A percentile compares a stretch with the other conserved stretches of the same genome.
Evolutionary conservation across 2,797 vertebrate species (phyloP).

Genomic region (Alauda arvensis): DNA sequence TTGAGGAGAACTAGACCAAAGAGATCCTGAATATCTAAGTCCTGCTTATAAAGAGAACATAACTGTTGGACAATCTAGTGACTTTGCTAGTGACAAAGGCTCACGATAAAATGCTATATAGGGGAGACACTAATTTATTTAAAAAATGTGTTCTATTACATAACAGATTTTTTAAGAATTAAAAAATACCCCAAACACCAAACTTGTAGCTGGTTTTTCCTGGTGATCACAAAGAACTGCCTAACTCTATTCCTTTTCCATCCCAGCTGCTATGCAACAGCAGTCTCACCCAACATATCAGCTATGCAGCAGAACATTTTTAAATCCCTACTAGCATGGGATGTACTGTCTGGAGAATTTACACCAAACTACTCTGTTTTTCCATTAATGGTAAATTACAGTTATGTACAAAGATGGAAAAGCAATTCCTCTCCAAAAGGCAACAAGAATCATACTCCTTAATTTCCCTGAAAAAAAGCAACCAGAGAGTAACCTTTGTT

Average conservation of each 20-base stretch:
- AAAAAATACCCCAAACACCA: neutral
- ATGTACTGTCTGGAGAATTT: neutral
- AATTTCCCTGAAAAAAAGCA: neutral
- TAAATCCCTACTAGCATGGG: neutral
- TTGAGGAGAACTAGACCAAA: neutral
- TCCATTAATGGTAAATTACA: neutral
- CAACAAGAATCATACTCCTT: neutral
- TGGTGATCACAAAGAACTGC: neutral
- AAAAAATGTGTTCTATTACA: fast-evolving
- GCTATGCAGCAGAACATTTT: neutral
- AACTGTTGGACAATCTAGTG: neutral
- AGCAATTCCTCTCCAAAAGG: neutral
- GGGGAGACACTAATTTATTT: neutral
- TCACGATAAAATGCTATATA: neutral
- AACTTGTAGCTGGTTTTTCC: neutral
- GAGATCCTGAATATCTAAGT: neutral
- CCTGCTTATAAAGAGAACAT: neutral
- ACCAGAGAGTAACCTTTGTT: neutral
- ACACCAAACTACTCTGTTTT: neutral
- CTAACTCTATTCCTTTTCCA: neutral
- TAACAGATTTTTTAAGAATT: neutral
- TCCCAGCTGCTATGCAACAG: neutral
- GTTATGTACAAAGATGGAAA: neutral
- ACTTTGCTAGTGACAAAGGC: neutral
- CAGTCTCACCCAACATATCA: neutral